Base-by-base conservation (phyloP, 2,797 vertebrate genomes). In the Ptychobarbus kaznakovi region DNA sequence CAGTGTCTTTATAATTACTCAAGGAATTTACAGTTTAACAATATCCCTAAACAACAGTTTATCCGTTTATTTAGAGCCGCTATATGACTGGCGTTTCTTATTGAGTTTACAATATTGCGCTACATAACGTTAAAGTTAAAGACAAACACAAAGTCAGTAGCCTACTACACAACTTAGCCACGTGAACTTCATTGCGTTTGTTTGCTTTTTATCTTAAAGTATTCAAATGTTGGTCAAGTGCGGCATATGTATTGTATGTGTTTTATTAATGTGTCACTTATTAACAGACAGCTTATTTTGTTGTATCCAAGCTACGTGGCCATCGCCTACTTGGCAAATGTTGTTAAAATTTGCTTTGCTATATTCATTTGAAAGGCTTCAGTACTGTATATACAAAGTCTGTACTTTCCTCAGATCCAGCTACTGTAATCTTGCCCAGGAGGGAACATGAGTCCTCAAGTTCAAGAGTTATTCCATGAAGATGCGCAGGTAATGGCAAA, bases 401-500 rank as follows among this genome's bases (percentile, higher is more conserved):
- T 78, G 32, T 9, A 18, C 46, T 10, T 63, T 42, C 51, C 9
- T 53, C 89, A 0, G 0, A 80, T 88, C 63, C 79, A 80, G 11
- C 80, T 89, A 63, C 4, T 46, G 61, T 89, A 81, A 2, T 25
- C 69, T 72, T 68, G 11, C 1, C 69, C 75, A 28, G 88, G 72
- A 40, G 61, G 83, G 81, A 89, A 82, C 6, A 90, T 77, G 5
- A 90, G 73, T 78, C 82, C 93, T 1, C 93, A 91, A 0, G 92
- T 97, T 70, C 96, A 96, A 10, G 98, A 99, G 80, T 94, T 99
- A 89, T 99, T 99, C 92, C 97, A 98, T 0, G 97, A 99, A 90
- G 97, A 97, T 85, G 97, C 96, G 78, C 97, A 98, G 97, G 98
- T 98, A 92, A 58, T 68, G 16, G 56, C 12, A 63, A 65, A 32